A percentile compares a stretch with the other conserved stretches of the same genome.
Conservation (phyloP, 2,888 invertebrate species). For the Latrodectus hesperus region DNA sequence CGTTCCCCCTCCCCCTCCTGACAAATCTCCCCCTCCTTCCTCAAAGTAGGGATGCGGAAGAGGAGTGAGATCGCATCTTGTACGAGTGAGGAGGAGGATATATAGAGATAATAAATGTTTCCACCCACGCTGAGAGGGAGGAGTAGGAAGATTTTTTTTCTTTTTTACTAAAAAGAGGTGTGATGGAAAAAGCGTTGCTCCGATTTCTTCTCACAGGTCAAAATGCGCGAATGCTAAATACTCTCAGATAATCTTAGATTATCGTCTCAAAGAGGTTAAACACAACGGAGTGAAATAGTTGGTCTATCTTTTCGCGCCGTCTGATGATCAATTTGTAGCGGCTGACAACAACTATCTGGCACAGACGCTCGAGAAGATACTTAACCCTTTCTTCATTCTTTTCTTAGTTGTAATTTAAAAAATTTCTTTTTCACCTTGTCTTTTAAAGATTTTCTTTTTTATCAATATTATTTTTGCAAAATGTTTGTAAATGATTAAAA, state of each 20-base stretch:
- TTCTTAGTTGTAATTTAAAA: too few relatives aligned
- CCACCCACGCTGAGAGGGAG: conserved; percentile 31
- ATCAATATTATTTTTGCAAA: too few relatives aligned
- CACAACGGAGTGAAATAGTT: background rate
- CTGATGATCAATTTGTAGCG: background rate
- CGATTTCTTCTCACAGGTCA: background rate
- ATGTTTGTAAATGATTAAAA: too few relatives aligned
- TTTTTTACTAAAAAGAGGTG: background rate
- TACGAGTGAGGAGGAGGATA: background rate
- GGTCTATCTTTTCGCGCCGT: background rate
- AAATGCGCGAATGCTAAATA: background rate
- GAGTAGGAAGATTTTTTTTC: background rate
- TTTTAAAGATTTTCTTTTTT: too few relatives aligned
- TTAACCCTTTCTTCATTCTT: too few relatives aligned
- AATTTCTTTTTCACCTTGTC: too few relatives aligned
- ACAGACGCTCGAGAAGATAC: too few relatives aligned
- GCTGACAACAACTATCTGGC: background rate
- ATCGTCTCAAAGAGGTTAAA: background rate
- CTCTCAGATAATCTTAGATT: background rate
- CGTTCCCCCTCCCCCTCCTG: conserved; percentile 1
- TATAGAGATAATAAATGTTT: conserved; percentile 20
- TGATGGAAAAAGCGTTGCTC: background rate
- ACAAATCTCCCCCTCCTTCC: conserved; percentile 18
- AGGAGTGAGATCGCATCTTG: background rate
- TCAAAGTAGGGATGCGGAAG: conserved; percentile 2